These are phyloP conservation scores for Cremastinae sp. DNA, from an alignment of 2,888 invertebrate genomes.

Conservation along the genomic window DNA sequence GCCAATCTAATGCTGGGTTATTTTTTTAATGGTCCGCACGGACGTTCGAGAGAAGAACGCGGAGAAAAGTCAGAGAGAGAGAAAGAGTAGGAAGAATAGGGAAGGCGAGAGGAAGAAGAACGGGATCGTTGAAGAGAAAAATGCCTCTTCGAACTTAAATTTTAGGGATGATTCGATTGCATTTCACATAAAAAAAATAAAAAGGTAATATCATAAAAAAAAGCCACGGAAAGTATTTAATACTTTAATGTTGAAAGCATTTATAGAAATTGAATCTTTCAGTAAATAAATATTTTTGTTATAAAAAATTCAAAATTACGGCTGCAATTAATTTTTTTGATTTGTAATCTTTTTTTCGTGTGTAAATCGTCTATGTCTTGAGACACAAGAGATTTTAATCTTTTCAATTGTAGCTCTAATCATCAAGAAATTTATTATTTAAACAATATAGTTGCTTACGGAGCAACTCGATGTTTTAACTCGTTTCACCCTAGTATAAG, in stretches of 20 bases:
- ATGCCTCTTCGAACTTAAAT: slow-evolving; percentile 39
- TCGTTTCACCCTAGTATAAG: slow-evolving; percentile 53
- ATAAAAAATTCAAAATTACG: no score
- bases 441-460: no score
- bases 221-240: not conserved
- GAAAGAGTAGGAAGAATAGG: slow-evolving; percentile 13
- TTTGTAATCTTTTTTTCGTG: no score
- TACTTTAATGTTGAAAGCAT: no score
- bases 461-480: slow-evolving; percentile 39
- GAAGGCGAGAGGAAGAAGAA: slow-evolving; percentile 16
- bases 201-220: slow-evolving; percentile 22
- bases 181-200: slow-evolving; percentile 34
- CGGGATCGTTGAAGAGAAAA: slow-evolving; percentile 19
- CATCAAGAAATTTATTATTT: no score
- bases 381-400: no score
- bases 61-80: slow-evolving; percentile 58
- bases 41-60: slow-evolving; percentile 55
- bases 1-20: slow-evolving; percentile 70
- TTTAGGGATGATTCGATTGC: slow-evolving; percentile 53
- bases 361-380: no score
- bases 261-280: no score
- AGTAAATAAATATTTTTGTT: no score
- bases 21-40: slow-evolving; percentile 67
- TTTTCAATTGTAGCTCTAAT: no score
- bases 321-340: no score